Conservation (phyloP, 2,113 vertebrate species). For the Struthio camelus region DNA sequence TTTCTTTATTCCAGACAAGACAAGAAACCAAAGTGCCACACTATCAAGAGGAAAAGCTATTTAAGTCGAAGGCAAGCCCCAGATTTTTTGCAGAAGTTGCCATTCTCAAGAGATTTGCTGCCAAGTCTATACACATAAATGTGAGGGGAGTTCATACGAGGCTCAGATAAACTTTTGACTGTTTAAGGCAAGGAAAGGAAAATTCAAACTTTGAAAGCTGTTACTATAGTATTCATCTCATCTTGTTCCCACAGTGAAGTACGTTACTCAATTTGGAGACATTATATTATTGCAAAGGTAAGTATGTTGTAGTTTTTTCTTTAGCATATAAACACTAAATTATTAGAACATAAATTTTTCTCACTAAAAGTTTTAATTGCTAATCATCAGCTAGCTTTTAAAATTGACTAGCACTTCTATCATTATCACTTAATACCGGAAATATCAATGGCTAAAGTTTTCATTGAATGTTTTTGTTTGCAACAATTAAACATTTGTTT, state of each 20-base stretch:
- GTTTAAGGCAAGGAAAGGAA: neutral
- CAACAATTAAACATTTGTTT: neutral
- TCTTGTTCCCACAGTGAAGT: neutral
- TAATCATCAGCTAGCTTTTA: neutral
- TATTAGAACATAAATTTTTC: neutral
- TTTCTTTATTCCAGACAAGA: neutral
- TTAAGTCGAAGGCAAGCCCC: neutral
- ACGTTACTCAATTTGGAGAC: neutral
- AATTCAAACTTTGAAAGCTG: neutral
- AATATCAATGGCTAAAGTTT: neutral
- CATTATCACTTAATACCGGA: neutral
- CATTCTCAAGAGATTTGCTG: neutral
- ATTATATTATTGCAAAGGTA: neutral
- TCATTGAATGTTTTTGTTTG: neutral
- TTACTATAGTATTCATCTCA: neutral
- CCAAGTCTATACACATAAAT: neutral
- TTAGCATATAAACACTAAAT: neutral
- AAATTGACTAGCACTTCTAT: neutral
- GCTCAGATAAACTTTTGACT: neutral
- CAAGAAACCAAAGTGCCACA: neutral
- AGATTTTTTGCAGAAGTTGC: neutral
- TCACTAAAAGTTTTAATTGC: neutral
- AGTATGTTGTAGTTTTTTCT: neutral
- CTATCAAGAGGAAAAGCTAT: neutral
- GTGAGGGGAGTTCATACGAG: neutral